phyloP scores from a whole-genome alignment of 2,797 vertebrate genomes.

The Hybognathus amarus region DNA sequence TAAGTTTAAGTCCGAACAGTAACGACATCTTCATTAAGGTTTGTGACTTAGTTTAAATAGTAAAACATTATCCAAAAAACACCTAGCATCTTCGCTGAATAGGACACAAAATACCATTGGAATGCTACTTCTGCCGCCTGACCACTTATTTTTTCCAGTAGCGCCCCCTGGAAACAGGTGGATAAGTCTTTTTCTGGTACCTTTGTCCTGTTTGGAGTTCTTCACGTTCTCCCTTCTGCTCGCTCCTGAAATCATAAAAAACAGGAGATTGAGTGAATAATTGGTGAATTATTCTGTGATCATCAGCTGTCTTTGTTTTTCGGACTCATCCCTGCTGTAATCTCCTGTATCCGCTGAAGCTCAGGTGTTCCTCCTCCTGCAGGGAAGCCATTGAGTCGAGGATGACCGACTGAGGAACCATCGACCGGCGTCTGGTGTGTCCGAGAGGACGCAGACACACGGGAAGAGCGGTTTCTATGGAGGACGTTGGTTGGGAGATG shows the following conservation, averaged over 20 bases:
- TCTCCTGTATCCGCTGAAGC: neutral
- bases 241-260: neutral
- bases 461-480: constrained; percentile 54
- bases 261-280: neutral
- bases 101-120: too few species aligned
- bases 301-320: neutral
- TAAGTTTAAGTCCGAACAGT: too few species aligned
- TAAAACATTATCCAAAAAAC: too few species aligned
- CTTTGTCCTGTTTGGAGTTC: neutral
- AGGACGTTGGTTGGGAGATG: constrained; percentile 49
- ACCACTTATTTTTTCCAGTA: too few species aligned
- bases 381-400: constrained; percentile 67
- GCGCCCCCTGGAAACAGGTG: too few species aligned
- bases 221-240: neutral
- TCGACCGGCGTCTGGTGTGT: constrained; percentile 42
- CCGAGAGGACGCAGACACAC: constrained; percentile 10
- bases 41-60: too few species aligned
- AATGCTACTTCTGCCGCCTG: too few species aligned
- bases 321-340: neutral
- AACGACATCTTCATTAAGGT: too few species aligned
- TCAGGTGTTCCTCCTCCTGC: constrained; percentile 73
- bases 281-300: neutral
- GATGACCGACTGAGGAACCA: constrained; percentile 51
- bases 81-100: too few species aligned
- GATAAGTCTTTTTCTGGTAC: neutral